These are phyloP conservation scores for Tachina fera DNA, from an alignment of 2,888 invertebrate genomes.

Conservation along the genomic window DNA sequence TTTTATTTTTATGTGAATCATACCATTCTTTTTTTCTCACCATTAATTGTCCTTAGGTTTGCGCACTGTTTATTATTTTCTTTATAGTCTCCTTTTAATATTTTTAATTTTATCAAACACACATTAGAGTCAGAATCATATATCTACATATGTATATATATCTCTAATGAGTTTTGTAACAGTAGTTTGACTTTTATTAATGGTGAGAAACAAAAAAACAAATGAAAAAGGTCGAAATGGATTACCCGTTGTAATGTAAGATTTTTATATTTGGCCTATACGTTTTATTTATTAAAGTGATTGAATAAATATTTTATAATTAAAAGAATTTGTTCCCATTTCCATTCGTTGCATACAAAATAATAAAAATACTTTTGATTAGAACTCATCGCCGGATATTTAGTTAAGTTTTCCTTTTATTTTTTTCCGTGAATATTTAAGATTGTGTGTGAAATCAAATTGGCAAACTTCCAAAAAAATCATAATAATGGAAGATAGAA, in stretches of 20 bases:
- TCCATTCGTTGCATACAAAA: not conserved
- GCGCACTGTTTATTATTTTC: conserved; percentile 33
- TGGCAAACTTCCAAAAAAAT: conserved; percentile 38
- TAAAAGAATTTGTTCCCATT: conserved; percentile 25
- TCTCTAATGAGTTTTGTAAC: too few species aligned
- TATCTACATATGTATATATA: too few species aligned
- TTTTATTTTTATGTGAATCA: conserved; percentile 64
- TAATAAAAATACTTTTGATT: conserved; percentile 18
- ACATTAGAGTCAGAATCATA: too few species aligned
- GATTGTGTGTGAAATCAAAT: conserved; percentile 21
- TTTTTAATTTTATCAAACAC: not conserved
- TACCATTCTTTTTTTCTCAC: conserved; percentile 62
- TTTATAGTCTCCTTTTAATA: conserved; percentile 37
- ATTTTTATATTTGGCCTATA: too few species aligned
- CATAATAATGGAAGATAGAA: not conserved
- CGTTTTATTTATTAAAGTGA: too few species aligned
- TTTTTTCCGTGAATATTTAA: conserved; percentile 11
- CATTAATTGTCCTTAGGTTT: conserved; percentile 69
- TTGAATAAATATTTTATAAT: too few species aligned
- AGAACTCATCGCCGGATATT: conserved; percentile 15
- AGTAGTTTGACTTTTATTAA: conserved; percentile 19
- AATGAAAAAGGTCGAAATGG: too few species aligned
- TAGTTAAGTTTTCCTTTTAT: conserved; percentile 5
- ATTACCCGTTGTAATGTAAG: too few species aligned
- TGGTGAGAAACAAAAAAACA: conserved; percentile 40